phyloP scores from a whole-genome alignment of 92 coral and sea anemone species.

The Muricea muricata region DNA sequence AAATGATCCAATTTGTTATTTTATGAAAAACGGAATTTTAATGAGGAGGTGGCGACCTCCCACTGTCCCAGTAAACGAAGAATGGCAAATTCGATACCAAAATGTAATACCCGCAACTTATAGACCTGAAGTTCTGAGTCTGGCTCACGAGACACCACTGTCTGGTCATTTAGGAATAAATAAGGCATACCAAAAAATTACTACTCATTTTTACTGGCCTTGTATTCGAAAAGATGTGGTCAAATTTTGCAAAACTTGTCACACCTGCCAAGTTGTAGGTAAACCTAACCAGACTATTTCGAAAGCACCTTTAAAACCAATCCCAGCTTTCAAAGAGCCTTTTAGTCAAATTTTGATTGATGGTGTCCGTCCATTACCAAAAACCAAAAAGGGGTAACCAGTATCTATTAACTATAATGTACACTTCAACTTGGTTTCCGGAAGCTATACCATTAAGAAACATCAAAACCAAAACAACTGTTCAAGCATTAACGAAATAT shows the following conservation, averaged over 20 bases:
- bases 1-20: slow-evolving; percentile 53
- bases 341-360: slow-evolving; percentile 9
- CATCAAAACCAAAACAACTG: slow-evolving; percentile 63
- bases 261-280: slow-evolving; percentile 59
- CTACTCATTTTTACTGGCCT: slow-evolving; percentile 68
- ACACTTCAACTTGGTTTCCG: neutral
- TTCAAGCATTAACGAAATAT: slow-evolving; percentile 59
- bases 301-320: neutral
- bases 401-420: slow-evolving; percentile 51
- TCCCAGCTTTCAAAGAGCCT: neutral
- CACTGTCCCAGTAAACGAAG: slow-evolving; percentile 52
- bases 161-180: too few relatives aligned
- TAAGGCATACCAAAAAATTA: slow-evolving; percentile 60
- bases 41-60: slow-evolving; percentile 64
- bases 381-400: neutral
- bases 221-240: slow-evolving; percentile 48
- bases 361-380: slow-evolving; percentile 52
- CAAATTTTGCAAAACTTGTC: too few relatives aligned
- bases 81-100: slow-evolving; percentile 61
- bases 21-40: slow-evolving; percentile 52
- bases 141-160: too few relatives aligned
- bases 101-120: slow-evolving; percentile 48
- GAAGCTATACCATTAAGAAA: slow-evolving; percentile 49
- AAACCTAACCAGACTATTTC: slow-evolving; percentile 41
- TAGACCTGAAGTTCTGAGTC: slow-evolving; percentile 43